Percentiles rank a stretch among this genome's conserved stretches.
phyloP scores from a whole-genome alignment of 2,113 vertebrate genomes.

The Hiodon tergisus region DNA sequence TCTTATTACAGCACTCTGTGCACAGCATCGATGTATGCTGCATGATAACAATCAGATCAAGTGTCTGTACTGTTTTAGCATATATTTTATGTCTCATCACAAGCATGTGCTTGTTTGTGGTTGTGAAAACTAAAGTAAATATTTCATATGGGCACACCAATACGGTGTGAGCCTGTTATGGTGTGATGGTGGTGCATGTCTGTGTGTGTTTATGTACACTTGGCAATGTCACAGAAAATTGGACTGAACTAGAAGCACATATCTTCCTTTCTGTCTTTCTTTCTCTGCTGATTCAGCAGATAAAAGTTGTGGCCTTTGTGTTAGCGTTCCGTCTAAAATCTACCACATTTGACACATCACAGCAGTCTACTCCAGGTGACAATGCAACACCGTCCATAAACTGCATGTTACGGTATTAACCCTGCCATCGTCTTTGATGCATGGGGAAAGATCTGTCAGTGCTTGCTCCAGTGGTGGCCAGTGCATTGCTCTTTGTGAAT shows the following conservation, averaged over 20 bases:
- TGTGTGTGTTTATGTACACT: conserved; percentile 5
- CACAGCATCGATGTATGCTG: not conserved
- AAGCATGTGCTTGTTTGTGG: not conserved
- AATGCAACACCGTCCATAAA: not conserved
- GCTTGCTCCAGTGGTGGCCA: not conserved
- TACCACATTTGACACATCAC: not conserved
- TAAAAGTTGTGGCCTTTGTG: not conserved
- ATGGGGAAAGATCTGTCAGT: not conserved
- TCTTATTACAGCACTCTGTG: not conserved
- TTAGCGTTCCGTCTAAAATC: conserved; percentile 2
- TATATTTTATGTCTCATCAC: not conserved
- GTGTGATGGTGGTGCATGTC: not conserved
- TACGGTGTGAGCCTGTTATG: not conserved
- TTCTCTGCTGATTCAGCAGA: conserved; percentile 17
- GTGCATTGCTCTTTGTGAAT: not conserved
- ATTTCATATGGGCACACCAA: not conserved
- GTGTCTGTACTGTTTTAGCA: not conserved
- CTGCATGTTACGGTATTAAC: not conserved
- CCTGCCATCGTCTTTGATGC: not conserved
- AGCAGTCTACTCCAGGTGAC: not conserved
- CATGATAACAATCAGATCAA: conserved; percentile 8
- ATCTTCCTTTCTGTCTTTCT: not conserved
- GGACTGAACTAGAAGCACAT: not conserved
- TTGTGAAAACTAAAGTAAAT: not conserved
- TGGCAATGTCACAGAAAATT: not conserved